Evolutionary conservation across 2,797 vertebrate genomes (phyloP), one percentile per base, ranked within the genome.

Genomic region (Falco naumanni): DNA sequence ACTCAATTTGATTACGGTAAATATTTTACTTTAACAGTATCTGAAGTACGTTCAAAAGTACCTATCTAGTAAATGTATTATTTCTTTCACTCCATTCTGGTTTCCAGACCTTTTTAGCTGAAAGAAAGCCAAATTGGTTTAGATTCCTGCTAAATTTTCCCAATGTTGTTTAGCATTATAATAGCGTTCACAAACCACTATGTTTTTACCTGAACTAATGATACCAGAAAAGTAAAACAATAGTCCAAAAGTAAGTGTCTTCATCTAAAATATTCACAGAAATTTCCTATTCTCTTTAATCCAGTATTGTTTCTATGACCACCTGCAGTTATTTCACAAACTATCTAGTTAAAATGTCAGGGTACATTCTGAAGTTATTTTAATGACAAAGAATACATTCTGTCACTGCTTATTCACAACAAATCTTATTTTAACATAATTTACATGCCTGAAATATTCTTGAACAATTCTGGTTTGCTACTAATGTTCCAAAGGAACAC

Each of bases 271-370:
- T 75, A 66, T n/a, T 86, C 37, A 90, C 33, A 89, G 50, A 89
- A 88, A 47, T 70, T 60, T 90, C 57, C 43, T 74, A 28, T 81
- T 85, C 56, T 70, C 18, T 84, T 91, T 79, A 88, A 89, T 77
- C 20, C 33, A 47, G 28, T 47, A 92, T 89, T 97, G 87, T 94
- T 87, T 90, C 86, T 93, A 56, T 66, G 81, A 77, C 53, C 86
- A 88, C 74, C 79, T 96, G 89, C 51, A 81, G 68, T 88, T 90
- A 47, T 54, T 79, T 94, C 5, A 0, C 74, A 93, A 95, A 92
- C 34, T 64, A 47, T 48, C 33, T 50, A 74, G 54, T 48, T 89
- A 84, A 90, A 97, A 87, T 78, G 33, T 64, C 70, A 87, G 56
- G 59, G 87, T 78, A 95, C 37, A 31, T 77, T 81, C 69, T 87